A percentile compares a stretch with the other conserved stretches of the same genome.
Conservation (phyloP, 2,113 vertebrate genomes). For the Indri indri region DNA sequence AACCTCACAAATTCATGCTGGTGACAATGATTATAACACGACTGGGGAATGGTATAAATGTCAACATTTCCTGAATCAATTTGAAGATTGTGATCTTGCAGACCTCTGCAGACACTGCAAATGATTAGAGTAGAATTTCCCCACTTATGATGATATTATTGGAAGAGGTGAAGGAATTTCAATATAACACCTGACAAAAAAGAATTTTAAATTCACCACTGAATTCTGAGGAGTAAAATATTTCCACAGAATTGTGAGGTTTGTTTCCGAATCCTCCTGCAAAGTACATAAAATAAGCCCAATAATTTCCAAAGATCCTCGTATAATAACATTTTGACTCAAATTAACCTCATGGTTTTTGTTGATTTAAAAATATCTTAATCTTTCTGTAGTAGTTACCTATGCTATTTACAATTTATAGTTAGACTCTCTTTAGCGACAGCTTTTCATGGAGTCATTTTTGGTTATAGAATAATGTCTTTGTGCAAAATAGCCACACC, state of each 20-base stretch:
- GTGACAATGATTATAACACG: conserved; percentile 69
- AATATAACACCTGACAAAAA: conserved; percentile 69
- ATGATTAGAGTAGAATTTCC: conserved; percentile 67
- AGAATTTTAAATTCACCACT: conserved; percentile 59
- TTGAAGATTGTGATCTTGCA: conserved; percentile 68
- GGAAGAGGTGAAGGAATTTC: conserved; percentile 74
- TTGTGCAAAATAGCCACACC: background rate
- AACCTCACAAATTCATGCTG: conserved; percentile 62
- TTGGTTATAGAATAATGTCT: background rate
- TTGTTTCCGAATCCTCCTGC: conserved; percentile 59
- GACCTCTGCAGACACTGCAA: conserved; percentile 52
- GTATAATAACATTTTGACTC: background rate
- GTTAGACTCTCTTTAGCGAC: background rate
- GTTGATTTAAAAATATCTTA: background rate
- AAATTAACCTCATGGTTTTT: background rate
- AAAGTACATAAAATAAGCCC: conserved; percentile 42
- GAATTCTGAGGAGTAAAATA: conserved; percentile 35
- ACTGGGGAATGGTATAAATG: conserved; percentile 56
- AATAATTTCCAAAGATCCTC: conserved; percentile 59
- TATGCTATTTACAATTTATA: background rate
- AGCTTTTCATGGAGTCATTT: background rate
- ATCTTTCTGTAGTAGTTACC: background rate
- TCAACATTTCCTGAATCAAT: conserved; percentile 72
- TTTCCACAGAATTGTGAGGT: conserved; percentile 58
- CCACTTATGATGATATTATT: conserved; percentile 65